A percentile compares a stretch with the other conserved stretches of the same genome.
Conservation (phyloP, 92 coral and sea anemone genomes). For the Phymanthus crucifer region DNA sequence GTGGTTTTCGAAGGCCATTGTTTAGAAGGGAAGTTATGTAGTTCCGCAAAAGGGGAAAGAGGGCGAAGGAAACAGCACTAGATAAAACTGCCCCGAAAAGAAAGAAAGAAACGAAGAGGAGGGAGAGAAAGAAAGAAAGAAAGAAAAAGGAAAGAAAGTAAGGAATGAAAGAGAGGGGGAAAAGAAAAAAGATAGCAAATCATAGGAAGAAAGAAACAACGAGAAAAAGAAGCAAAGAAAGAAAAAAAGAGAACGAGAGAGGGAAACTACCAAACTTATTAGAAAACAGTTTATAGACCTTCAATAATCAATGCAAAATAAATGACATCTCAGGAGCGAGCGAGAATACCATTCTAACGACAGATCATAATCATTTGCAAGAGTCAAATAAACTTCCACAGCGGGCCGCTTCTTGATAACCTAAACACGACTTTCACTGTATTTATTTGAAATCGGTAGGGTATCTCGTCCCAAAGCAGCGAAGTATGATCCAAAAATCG, state of each 20-base stretch:
- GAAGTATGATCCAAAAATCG: neutral
- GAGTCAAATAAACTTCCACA: neutral
- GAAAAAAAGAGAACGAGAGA: neutral
- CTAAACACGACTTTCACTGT: neutral
- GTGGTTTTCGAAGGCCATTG: neutral
- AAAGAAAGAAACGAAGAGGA: neutral
- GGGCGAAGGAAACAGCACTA: neutral
- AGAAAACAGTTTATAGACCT: neutral
- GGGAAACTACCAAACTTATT: too few species aligned
- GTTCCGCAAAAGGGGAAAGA: neutral
- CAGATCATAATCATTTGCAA: neutral
- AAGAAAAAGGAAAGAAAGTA: neutral
- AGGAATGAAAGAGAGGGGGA: neutral
- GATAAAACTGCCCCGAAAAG: neutral
- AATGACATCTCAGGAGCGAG: too few species aligned
- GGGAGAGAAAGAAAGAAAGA: neutral
- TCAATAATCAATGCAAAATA: too few species aligned
- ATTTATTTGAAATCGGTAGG: neutral
- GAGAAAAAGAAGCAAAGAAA: neutral
- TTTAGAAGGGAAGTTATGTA: neutral
- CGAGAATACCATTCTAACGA: neutral
- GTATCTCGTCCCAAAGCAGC: neutral
- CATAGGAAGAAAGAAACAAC: neutral
- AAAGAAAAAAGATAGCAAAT: neutral
- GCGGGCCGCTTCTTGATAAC: neutral